Evolutionary conservation across 2,113 vertebrate species (phyloP).

Genomic region (Cnemophilus loriae): DNA sequence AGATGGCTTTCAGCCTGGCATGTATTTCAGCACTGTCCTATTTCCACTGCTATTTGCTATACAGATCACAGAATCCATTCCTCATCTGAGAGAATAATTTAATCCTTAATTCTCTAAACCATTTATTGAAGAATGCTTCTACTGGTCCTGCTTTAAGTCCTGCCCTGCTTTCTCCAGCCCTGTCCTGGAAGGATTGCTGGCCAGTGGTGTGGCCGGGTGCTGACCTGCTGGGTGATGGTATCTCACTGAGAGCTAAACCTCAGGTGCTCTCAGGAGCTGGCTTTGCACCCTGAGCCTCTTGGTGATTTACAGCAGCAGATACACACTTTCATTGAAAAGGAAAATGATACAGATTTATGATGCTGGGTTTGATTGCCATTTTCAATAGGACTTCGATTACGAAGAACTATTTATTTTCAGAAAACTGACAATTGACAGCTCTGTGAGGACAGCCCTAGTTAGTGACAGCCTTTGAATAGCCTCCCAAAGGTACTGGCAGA

Average conservation of each 20-base stretch:
- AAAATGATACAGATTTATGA: neutral
- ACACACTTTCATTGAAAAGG: neutral
- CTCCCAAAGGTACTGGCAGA: neutral
- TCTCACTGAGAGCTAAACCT: neutral
- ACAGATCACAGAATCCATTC: neutral
- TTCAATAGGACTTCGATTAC: neutral
- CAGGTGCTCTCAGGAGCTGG: neutral
- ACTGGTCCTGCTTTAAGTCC: neutral
- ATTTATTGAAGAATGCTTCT: neutral
- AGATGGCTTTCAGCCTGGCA: neutral
- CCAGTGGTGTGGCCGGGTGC: neutral
- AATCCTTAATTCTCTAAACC: slow-evolving; percentile 14
- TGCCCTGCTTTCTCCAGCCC: neutral
- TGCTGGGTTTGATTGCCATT: neutral
- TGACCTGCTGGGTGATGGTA: neutral
- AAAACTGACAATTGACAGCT: neutral
- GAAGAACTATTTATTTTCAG: neutral
- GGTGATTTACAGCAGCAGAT: neutral
- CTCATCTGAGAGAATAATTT: neutral
- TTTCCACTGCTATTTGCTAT: neutral
- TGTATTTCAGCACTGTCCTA: neutral
- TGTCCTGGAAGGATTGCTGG: neutral
- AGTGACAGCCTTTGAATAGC: neutral
- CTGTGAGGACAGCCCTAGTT: neutral
- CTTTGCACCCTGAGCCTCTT: neutral